Base-by-base conservation (phyloP, 2,888 invertebrate species). In the Rugalucina vietnamica region DNA sequence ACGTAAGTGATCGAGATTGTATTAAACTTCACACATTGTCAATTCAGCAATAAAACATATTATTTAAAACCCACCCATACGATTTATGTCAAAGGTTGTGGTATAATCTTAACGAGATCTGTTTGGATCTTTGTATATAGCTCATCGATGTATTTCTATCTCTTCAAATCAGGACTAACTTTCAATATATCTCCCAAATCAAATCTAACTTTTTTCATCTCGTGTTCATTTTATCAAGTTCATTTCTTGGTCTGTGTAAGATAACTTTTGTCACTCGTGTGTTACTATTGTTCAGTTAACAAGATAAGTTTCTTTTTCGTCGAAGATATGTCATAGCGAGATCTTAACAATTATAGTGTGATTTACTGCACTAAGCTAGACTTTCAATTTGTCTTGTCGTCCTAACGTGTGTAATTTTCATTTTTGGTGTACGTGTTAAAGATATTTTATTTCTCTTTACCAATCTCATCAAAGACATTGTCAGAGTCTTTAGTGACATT, bases 321-420 rank as follows among this genome's bases (percentile, higher is more conserved):
- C 34, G 65, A 34, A 65, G 65, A 65, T 65, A 65, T 65, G 65
- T 65, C 65, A 65, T 34, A 10, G 10, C 65, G 21, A 65, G 65
- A 65, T 65, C 34, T 72, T 72, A 39, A 43, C 72, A 72, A 72
- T 72, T 72, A 72, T 39, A 39, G 72, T 36, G 72, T 72, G 72
- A 72, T 39, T 72, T 72, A 72, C 72, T 43, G 72, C 39, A 27
- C 72, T 43, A 14, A 34, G 24, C 21, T 34, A 34, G 65, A 10
- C 65, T 65, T 32, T 65, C 65, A 65, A 65, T 65, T 65, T 65
- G 65, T 65, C 65, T 65, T 65, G 65, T 34, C 65, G 29, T 1
- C 18, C 18, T 34, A 65, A 65, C 29, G 29, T 34, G 65, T 34
- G 65, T 65, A 65, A 65, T 34, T 65, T 65, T 34, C 32, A 65